A percentile compares a stretch with the other conserved stretches of the same genome.
phyloP scores from a whole-genome alignment of 30 jellyfish, hydroid and myxozoan species.

The Nemopilema nomurai region DNA sequence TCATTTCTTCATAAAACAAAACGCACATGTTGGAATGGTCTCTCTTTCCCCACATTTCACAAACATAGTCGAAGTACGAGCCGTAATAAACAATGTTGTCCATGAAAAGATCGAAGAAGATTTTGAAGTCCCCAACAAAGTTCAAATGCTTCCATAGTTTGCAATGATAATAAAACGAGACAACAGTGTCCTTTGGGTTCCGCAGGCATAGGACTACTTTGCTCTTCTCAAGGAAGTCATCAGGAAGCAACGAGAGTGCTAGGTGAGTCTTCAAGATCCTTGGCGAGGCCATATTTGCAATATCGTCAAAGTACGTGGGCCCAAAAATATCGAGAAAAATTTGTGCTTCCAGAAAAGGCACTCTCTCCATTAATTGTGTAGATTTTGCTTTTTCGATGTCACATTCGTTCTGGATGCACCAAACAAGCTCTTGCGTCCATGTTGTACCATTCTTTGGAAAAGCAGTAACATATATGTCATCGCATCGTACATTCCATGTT shows the following conservation, averaged over 20 bases:
- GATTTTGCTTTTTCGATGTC: not conserved
- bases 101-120: constrained; percentile 25
- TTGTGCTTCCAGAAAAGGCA: not conserved
- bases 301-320: not conserved
- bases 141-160: not conserved
- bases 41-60: constrained; percentile 19
- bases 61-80: constrained; percentile 14
- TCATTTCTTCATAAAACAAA: constrained; percentile 36
- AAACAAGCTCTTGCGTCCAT: constrained; percentile 15
- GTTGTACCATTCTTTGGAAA: constrained; percentile 39
- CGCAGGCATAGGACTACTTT: constrained; percentile 21
- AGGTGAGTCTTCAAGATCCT: constrained; percentile 16
- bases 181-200: constrained; percentile 41
- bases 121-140: constrained; percentile 3
- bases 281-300: constrained; percentile 21
- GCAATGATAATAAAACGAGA: constrained; percentile 14
- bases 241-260: constrained; percentile 27
- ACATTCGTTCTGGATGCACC: constrained; percentile 6
- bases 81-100: not conserved
- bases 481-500: constrained; percentile 9
- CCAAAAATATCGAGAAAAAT: not conserved
- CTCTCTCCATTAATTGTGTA: not conserved
- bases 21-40: constrained; percentile 25
- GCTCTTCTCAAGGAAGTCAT: constrained; percentile 22
- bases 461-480: constrained; percentile 10